These are phyloP conservation scores for Mionectes olivaceus DNA, from an alignment of 2,797 vertebrate genomes.

Conservation along the genomic window DNA sequence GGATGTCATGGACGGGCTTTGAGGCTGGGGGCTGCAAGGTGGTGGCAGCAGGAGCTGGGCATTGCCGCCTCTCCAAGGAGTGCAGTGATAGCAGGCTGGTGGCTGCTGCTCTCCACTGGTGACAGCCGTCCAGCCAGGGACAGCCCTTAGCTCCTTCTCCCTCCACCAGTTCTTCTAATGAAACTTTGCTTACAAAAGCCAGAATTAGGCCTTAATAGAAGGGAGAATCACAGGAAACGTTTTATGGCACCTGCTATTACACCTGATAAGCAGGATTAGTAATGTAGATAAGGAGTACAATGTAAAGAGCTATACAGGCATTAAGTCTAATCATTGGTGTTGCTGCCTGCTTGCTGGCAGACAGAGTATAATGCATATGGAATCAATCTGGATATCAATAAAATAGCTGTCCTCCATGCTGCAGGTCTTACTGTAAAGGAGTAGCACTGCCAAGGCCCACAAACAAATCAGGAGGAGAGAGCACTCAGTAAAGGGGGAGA, in stretches of 20 bases:
- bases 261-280: not conserved
- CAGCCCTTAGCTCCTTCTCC: not conserved
- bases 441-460: not conserved
- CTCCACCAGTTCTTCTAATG: not conserved
- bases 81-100: not conserved
- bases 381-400: not conserved
- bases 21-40: not conserved
- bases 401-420: not conserved
- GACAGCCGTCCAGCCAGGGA: not conserved
- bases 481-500: not conserved
- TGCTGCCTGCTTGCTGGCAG: not conserved
- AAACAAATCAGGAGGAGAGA: not conserved
- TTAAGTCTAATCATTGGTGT: not conserved
- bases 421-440: not conserved
- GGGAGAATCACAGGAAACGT: not conserved
- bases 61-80: not conserved
- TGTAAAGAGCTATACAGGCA: not conserved
- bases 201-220: not conserved
- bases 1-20: too few species aligned
- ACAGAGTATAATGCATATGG: not conserved
- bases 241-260: not conserved
- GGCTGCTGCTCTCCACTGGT: not conserved
- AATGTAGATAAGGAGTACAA: not conserved
- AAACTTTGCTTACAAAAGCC: not conserved
- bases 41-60: not conserved